A percentile compares a stretch with the other conserved stretches of the same genome.
These are phyloP conservation scores for Kryptolebias marmoratus DNA, from an alignment of 2,113 vertebrate species.

Conservation along the genomic window DNA sequence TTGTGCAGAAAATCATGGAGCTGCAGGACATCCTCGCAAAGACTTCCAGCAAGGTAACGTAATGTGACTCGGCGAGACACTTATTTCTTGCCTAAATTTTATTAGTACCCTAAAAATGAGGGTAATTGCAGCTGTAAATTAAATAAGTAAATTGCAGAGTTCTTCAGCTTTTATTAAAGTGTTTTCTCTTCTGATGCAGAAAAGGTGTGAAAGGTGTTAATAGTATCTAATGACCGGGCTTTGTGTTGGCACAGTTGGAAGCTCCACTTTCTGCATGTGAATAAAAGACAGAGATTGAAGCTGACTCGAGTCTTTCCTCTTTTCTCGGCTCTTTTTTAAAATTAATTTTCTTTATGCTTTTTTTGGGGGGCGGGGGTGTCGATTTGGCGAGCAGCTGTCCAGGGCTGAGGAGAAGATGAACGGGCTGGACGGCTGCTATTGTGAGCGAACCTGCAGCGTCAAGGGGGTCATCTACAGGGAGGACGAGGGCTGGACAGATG, in stretches of 20 bases:
- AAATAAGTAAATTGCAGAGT: not conserved
- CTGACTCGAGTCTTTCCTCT: constrained; percentile 38
- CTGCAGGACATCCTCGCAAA: constrained; percentile 96
- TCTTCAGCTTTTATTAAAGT: constrained; percentile 4
- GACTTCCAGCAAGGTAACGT: constrained; percentile 95
- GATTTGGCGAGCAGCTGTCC: constrained; percentile 85
- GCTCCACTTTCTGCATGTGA: constrained; percentile 14
- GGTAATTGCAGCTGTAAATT: constrained; percentile 17
- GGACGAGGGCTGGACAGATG: constrained; percentile 94
- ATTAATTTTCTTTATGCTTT: not conserved
- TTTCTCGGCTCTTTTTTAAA: constrained; percentile 1
- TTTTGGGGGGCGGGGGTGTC: not conserved
- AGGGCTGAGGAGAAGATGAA: constrained; percentile 97
- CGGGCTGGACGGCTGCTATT: constrained; percentile 96
- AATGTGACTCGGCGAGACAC: not conserved
- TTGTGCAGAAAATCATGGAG: constrained; percentile 99
- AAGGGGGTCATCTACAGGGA: constrained; percentile 94
- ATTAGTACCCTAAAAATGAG: not conserved
- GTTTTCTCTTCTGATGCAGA: constrained; percentile 25
- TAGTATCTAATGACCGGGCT: constrained; percentile 22
- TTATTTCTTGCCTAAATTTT: not conserved
- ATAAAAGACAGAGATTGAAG: constrained; percentile 18
- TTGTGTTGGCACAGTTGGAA: constrained; percentile 17
- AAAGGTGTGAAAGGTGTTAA: constrained; percentile 28
- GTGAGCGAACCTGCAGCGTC: constrained; percentile 94